Percentiles rank a stretch among this genome's conserved stretches.
Evolutionary conservation across 2,888 invertebrate species (phyloP).

Genomic region (Onthophagus sagittarius): DNA sequence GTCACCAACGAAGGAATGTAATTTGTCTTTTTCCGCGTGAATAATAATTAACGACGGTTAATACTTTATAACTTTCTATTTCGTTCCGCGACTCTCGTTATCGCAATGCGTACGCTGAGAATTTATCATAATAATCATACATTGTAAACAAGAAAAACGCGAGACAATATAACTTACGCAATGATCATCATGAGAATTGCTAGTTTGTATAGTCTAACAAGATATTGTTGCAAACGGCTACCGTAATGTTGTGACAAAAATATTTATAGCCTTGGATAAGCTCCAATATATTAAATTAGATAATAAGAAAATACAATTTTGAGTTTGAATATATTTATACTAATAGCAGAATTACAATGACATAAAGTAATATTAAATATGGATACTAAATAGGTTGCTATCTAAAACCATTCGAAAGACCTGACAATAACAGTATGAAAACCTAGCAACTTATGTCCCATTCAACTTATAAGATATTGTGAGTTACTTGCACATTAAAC

Average conservation of each 20-base stretch:
- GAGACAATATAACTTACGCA: background rate
- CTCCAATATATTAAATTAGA: too few species aligned
- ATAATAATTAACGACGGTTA: constrained; percentile 13
- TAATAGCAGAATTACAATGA: background rate
- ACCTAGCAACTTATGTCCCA: background rate
- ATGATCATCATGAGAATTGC: background rate
- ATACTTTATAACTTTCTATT: constrained; percentile 4
- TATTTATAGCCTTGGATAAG: too few species aligned
- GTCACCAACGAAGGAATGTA: constrained; percentile 16
- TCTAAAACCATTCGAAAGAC: background rate
- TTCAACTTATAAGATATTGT: background rate
- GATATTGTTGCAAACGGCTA: too few species aligned
- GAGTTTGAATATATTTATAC: background rate
- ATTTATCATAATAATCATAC: background rate
- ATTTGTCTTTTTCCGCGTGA: constrained; percentile 17
- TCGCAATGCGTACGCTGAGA: background rate
- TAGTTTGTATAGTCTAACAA: background rate
- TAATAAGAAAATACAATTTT: background rate
- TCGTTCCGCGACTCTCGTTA: background rate
- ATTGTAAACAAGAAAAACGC: background rate
- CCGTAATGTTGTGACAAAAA: too few species aligned
- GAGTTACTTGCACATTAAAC: background rate
- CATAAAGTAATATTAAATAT: background rate
- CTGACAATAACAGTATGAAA: background rate
- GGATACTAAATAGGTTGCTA: background rate